A percentile compares a stretch with the other conserved stretches of the same genome.
phyloP scores from a whole-genome alignment of 1,140 invertebrate genomes.

The Hylyphantes graminicola region DNA sequence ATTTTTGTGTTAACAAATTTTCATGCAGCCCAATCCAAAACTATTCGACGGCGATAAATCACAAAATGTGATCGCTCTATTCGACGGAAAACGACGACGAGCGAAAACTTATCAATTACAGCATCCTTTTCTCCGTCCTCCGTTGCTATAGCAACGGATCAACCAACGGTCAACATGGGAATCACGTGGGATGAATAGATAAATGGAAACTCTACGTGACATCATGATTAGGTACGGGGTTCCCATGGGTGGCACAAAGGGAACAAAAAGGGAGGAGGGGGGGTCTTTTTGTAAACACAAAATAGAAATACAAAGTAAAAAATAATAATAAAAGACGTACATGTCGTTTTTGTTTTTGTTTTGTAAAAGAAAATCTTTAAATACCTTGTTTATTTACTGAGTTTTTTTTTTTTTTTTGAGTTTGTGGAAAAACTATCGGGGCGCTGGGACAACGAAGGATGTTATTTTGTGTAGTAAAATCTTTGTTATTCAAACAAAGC shows the following conservation, averaged over 20 bases:
- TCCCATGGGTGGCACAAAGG: constrained; percentile 4
- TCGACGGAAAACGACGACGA: neutral
- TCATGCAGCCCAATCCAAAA: no score
- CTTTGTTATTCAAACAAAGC: no score
- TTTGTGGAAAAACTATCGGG: neutral
- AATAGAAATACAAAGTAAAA: neutral
- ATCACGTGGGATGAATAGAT: constrained; percentile 58
- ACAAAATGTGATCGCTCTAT: constrained; percentile 18
- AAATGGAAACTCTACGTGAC: constrained; percentile 58
- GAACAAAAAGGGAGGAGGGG: neutral
- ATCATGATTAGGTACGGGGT: constrained; percentile 49
- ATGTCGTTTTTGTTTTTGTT: constrained; percentile 19
- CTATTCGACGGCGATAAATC: constrained; percentile 32
- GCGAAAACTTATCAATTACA: constrained; percentile 59
- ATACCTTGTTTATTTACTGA: constrained; percentile 27
- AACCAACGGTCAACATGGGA: constrained; percentile 58
- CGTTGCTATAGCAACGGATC: constrained; percentile 53
- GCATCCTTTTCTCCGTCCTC: constrained; percentile 42
- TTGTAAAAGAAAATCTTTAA: constrained; percentile 26
- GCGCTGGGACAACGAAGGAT: no score
- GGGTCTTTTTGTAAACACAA: constrained; percentile 18
- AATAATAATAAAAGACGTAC: neutral
- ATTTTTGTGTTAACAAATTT: no score
- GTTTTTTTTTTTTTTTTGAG: constrained; percentile 2
- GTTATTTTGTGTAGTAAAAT: no score